phyloP scores from a whole-genome alignment of 2,113 vertebrate species.

The Odontophorus gujanensis region DNA sequence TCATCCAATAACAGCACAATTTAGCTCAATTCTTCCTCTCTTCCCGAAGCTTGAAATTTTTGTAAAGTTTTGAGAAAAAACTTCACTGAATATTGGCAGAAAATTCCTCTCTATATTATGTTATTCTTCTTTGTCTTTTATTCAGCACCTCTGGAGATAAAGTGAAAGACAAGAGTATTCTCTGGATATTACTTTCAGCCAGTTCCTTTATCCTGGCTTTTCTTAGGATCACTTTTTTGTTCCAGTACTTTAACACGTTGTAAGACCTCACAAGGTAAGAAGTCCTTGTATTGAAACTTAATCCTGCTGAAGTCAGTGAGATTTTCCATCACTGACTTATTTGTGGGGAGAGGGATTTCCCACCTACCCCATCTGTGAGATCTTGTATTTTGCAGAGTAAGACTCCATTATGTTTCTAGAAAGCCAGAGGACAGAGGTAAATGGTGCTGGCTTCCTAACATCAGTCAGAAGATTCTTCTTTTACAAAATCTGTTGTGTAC shows the following conservation, averaged over 20 bases:
- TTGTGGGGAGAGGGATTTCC: neutral
- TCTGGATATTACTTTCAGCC: neutral
- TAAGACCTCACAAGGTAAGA: neutral
- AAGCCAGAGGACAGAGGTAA: neutral
- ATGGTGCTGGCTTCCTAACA: neutral
- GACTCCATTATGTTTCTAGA: neutral
- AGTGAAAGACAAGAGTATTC: neutral
- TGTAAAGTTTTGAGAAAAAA: neutral
- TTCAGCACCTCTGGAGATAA: neutral
- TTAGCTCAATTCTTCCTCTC: neutral
- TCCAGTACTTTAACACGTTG: neutral
- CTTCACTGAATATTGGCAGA: neutral
- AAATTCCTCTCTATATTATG: neutral
- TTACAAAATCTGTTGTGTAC: neutral
- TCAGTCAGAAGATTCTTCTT: neutral
- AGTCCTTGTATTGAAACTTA: neutral
- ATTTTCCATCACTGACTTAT: neutral
- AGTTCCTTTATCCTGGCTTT: neutral
- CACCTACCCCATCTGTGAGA: neutral
- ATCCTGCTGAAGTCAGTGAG: neutral
- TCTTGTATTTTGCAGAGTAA: neutral
- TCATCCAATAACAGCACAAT: neutral
- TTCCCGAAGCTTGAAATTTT: neutral
- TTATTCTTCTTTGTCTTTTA: neutral
- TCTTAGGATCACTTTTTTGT: neutral